Evolutionary conservation across 2,888 invertebrate genomes (phyloP), one percentile per base, ranked within the genome.

Genomic region (Drosophila fulvimacula): DNA sequence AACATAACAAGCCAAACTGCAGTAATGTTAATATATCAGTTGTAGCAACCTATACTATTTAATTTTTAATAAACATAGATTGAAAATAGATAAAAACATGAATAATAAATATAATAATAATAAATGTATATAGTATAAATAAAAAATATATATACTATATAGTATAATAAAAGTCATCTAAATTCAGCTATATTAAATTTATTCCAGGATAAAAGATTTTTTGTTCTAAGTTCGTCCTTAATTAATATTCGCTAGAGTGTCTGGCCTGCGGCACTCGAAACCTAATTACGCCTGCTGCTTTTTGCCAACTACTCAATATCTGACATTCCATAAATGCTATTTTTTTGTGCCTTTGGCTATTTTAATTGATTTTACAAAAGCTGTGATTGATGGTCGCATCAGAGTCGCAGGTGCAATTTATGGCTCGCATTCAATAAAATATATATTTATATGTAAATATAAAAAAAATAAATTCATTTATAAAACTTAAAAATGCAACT

Each of bases 321-420:
- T 34, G 32, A 1, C 21, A 32, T 49, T 19, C 32, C 32, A 15
- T 34, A 21, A 58, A 15, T 51, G 9, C 7, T 24, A 10, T 30
- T 51, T 49, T 49, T 55, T 63, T 49, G 13, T 48, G 48, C 42
- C 64, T 62, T 56, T 56, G n/a, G 38, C 34, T 32, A 30, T 69
- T 74, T 80, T 79, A 79, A 79, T 79, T 79, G 77, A 67, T 80
- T 69, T 67, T 62, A 52, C 66, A 55, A 44, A 19, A 30, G 21
- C 66, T 39, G 52, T 81, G 72, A 80, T 80, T 59, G 81, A 80
- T 74, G 57, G 65, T 44, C 34, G 34, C 44, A 56, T 39, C 48
- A 36, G 48, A 32, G 44, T 32, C 38, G 60, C 81, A 82, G 82
- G 81, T 82, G 82, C 82, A 78, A 44, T 80, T 85, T 72, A 85